phyloP scores from a whole-genome alignment of 2,797 vertebrate genomes.

The Tachyglossus aculeatus region DNA sequence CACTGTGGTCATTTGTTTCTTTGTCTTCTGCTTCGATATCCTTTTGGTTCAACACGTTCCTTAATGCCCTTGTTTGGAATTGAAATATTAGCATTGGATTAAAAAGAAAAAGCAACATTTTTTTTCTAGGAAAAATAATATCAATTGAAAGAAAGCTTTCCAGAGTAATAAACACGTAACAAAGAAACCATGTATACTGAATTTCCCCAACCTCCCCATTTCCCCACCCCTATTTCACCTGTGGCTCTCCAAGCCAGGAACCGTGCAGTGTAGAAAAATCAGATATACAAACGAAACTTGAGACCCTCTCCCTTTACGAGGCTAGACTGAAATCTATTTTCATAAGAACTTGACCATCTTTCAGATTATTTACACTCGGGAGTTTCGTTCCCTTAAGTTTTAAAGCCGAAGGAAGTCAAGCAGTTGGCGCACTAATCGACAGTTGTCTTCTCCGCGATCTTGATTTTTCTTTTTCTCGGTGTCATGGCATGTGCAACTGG shows the following conservation, averaged over 20 bases:
- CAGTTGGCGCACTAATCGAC: conserved; percentile 42
- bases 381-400: conserved; percentile 60
- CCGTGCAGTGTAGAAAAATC: conserved; percentile 82
- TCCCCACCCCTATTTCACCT: conserved; percentile 50
- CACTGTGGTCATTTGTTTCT: conserved; percentile 12
- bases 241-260: conserved; percentile 76
- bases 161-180: conserved; percentile 63
- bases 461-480: conserved; percentile 9
- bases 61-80: conserved; percentile 58
- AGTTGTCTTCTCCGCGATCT: not conserved
- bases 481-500: not conserved
- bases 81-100: conserved; percentile 52
- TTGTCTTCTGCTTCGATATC: conserved; percentile 53
- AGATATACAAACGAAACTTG: conserved; percentile 83
- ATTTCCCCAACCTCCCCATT: conserved; percentile 13
- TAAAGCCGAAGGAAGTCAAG: conserved; percentile 72
- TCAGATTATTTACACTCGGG: conserved; percentile 78
- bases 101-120: conserved; percentile 22
- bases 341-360: conserved; percentile 75
- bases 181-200: conserved; percentile 63
- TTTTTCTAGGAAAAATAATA: conserved; percentile 59
- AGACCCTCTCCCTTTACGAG: conserved; percentile 71
- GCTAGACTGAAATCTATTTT: conserved; percentile 77
- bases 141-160: conserved; percentile 57
- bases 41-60: conserved; percentile 66